Base-by-base conservation (phyloP, 2,888 invertebrate species). In the Brachyopa scutellaris region DNA sequence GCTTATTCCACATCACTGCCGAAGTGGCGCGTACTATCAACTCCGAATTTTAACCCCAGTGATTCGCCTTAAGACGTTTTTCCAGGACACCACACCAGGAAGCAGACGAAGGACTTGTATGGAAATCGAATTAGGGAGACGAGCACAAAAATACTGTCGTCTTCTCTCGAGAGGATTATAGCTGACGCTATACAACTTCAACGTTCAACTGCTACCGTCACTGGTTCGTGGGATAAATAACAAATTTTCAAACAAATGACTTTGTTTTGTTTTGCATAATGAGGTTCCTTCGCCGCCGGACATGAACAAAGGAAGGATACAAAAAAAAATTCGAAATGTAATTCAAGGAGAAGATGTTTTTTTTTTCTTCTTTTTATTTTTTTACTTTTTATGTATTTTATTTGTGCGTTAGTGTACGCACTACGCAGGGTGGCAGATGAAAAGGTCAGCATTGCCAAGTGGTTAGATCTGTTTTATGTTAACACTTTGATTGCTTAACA, bases 181-280 rank as follows among this genome's bases (percentile, higher is more conserved):
- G n/a, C 40, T 47, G 21, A 17, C 36, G 4, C 36, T 38, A 6
- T 33, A 17, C 29, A 1, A 57, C 23, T 40, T 42, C 31, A 11
- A 23, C n/a, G n/a, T n/a, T n/a, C n/a, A n/a, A n/a, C n/a, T n/a
- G n/a, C n/a, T n/a, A 5, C 26, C 26, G 6, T 26, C 6, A 26
- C 4, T 26, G 3, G 26, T 26, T 26, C 4, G 13, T n/a, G 42
- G 57, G 57, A 64, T 42, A 62, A 36, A 70, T 57, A 49, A 57
- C 69, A 62, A 55, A 55, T 77, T 70, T n/a, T 64, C 17, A 38
- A 15, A 62, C 78, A 78, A 78, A 78, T 78, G 57, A 70, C 47
- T 62, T 72, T 66, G 53, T 59, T 72, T 66, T 66, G 31, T 61
- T 72, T 72, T 66, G 70, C 78, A 72, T 78, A 78, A 78, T 72